Percentiles rank a stretch among this genome's conserved stretches.
Evolutionary conservation across 2,797 vertebrate species (phyloP).

Genomic region (Synaphobranchus kaupii): DNA sequence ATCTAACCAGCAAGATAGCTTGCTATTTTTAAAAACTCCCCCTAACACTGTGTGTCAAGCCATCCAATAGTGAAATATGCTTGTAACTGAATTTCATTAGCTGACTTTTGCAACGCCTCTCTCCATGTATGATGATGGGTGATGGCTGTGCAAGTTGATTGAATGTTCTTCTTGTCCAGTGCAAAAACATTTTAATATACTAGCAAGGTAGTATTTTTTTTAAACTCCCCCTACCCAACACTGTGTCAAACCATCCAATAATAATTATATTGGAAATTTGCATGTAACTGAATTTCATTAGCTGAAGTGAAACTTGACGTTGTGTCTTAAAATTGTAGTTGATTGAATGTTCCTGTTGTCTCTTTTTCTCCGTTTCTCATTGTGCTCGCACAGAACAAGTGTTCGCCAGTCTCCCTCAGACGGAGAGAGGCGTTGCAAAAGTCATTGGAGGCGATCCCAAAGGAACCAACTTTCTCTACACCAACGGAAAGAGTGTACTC

Average conservation of each 20-base stretch:
- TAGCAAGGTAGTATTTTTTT: no score
- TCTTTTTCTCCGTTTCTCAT: background rate
- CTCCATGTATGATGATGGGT: no score
- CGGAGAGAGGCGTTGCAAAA: slow-evolving; percentile 92
- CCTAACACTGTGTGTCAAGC: no score
- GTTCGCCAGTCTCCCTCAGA: slow-evolving; percentile 94
- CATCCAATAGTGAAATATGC: no score
- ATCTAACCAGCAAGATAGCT: background rate
- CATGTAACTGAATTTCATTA: background rate
- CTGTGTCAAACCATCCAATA: slow-evolving; percentile 1
- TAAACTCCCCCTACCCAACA: no score
- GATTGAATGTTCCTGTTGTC: background rate
- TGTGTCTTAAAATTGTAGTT: background rate
- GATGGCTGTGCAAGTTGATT: background rate
- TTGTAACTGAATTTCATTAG: no score
- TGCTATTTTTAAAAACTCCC: no score
- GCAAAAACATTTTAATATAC: no score
- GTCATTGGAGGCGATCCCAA: slow-evolving; percentile 93
- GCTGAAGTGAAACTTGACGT: background rate
- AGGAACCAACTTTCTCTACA: slow-evolving; percentile 93
- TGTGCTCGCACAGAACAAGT: slow-evolving; percentile 74
- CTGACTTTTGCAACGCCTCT: no score
- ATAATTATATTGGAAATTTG: no score
- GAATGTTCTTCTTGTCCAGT: background rate
- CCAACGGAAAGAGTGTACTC: slow-evolving; percentile 94